Percentiles rank a stretch among this genome's conserved stretches.
These are phyloP conservation scores for Thyatira batis DNA, from an alignment of 2,888 invertebrate genomes.

Conservation along the genomic window DNA sequence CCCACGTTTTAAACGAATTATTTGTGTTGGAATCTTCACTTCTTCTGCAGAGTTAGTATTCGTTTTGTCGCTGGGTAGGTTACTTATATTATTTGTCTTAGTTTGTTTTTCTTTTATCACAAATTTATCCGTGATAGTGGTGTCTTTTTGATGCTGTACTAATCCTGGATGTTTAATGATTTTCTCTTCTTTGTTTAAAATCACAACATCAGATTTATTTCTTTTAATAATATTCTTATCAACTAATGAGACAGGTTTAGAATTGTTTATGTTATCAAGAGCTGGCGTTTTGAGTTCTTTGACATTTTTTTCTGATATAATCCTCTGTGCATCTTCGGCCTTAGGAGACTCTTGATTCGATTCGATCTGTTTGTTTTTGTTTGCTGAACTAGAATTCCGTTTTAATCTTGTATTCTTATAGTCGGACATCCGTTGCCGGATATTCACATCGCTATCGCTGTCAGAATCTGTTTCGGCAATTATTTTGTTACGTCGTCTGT, in stretches of 20 bases:
- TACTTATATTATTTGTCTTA: conserved; percentile 29
- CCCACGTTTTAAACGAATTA: conserved; percentile 63
- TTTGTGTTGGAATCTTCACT: conserved; percentile 49
- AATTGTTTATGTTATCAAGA: conserved; percentile 50
- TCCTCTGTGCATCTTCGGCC: conserved; percentile 58
- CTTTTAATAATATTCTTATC: conserved; percentile 39
- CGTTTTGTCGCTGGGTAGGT: conserved; percentile 34
- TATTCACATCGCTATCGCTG: conserved; percentile 65
- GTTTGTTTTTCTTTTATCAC: conserved; percentile 29
- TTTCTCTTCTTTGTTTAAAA: conserved; percentile 37
- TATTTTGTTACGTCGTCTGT: conserved; percentile 74
- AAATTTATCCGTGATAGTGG: conserved; percentile 12
- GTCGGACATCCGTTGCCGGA: conserved; percentile 72
- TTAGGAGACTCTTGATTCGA: conserved; percentile 51
- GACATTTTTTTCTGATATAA: conserved; percentile 62
- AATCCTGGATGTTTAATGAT: conserved; percentile 28
- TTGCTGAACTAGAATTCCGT: conserved; percentile 67
- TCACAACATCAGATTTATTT: conserved; percentile 32
- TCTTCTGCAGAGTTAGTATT: conserved; percentile 36
- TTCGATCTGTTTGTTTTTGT: conserved; percentile 66
- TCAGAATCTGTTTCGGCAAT: conserved; percentile 73
- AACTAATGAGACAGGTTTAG: conserved; percentile 26
- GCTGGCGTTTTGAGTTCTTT: conserved; percentile 66
- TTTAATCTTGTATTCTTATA: conserved; percentile 74
- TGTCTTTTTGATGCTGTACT: conserved; percentile 28